These are phyloP conservation scores for Agrilus biguttatus DNA, from an alignment of 2,888 invertebrate genomes.

Conservation along the genomic window DNA sequence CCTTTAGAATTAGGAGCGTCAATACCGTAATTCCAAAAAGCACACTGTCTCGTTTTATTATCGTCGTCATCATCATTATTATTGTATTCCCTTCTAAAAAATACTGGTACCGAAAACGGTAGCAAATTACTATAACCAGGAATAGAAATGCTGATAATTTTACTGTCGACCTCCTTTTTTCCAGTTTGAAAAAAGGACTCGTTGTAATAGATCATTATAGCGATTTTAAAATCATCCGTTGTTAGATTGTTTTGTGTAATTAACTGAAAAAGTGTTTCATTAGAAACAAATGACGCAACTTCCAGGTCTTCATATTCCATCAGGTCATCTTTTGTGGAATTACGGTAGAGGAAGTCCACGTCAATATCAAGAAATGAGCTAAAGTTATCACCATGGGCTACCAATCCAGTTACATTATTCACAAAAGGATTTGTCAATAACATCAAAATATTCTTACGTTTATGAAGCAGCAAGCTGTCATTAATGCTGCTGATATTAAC, in stretches of 20 bases:
- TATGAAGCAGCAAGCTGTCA: conserved; percentile 23
- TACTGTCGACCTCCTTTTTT: conserved; percentile 23
- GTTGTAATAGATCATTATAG: conserved; percentile 20
- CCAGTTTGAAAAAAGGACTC: conserved; percentile 21
- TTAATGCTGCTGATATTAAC: conserved; percentile 6
- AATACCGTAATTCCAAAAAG: conserved; percentile 39
- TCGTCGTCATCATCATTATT: conserved; percentile 14
- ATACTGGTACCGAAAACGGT: conserved; percentile 37
- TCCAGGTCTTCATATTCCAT: conserved; percentile 15
- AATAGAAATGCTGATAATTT: conserved; percentile 44
- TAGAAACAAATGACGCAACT: conserved; percentile 20
- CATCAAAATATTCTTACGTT: conserved; percentile 33
- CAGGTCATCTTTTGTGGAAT: conserved; percentile 29
- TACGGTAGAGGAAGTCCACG: conserved; percentile 30
- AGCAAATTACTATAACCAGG: conserved; percentile 42
- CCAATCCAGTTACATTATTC: conserved; percentile 39
- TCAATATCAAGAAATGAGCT: conserved; percentile 28
- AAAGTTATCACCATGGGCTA: conserved; percentile 20
- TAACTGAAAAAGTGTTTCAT: conserved; percentile 14
- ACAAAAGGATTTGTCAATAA: conserved; percentile 37
- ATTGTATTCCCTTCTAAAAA: conserved; percentile 26
- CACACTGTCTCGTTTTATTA: conserved; percentile 30
- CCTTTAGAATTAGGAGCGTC: conserved; percentile 23
- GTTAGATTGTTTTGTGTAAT: conserved; percentile 10
- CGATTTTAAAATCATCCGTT: conserved; percentile 10